Conservation (phyloP, 1,140 invertebrate genomes). For the Apis florea region DNA sequence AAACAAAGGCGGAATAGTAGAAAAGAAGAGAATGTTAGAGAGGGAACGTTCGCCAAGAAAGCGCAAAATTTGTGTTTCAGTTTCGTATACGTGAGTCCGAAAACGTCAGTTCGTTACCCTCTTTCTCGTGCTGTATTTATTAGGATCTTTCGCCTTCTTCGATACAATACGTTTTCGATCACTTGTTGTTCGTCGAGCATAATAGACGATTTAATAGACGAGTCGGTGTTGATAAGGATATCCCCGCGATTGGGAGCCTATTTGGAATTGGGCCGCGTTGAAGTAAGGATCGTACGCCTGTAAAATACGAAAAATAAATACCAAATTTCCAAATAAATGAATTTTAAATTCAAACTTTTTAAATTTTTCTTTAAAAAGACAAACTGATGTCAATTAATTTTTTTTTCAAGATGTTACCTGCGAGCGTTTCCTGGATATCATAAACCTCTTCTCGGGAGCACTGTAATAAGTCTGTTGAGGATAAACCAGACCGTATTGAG, state of each 20-base stretch:
- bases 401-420: slow-evolving; percentile 54
- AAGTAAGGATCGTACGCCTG: slow-evolving; percentile 70
- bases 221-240: slow-evolving; percentile 70
- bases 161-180: not conserved
- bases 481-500: slow-evolving; percentile 67
- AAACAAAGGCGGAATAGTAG: slow-evolving; percentile 33
- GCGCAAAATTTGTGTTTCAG: not conserved
- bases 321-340: not conserved
- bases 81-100: slow-evolving; percentile 17
- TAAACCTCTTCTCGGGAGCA: slow-evolving; percentile 71
- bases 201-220: slow-evolving; percentile 65
- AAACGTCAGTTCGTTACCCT: slow-evolving; percentile 28
- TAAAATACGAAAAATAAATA: slow-evolving; percentile 12
- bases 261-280: slow-evolving; percentile 51
- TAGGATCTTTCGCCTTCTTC: not conserved
- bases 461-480: slow-evolving; percentile 66
- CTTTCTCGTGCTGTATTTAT: not conserved
- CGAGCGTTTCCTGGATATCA: slow-evolving; percentile 70
- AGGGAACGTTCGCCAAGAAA: slow-evolving; percentile 23
- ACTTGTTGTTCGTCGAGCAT: not conserved
- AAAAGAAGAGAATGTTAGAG: slow-evolving; percentile 23
- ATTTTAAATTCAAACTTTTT: not conserved
- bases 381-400: no score
- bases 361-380: no score
- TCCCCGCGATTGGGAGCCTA: slow-evolving; percentile 63